Evolutionary conservation across 2,797 vertebrate genomes (phyloP).

Genomic region (Florisuga fusca): DNA sequence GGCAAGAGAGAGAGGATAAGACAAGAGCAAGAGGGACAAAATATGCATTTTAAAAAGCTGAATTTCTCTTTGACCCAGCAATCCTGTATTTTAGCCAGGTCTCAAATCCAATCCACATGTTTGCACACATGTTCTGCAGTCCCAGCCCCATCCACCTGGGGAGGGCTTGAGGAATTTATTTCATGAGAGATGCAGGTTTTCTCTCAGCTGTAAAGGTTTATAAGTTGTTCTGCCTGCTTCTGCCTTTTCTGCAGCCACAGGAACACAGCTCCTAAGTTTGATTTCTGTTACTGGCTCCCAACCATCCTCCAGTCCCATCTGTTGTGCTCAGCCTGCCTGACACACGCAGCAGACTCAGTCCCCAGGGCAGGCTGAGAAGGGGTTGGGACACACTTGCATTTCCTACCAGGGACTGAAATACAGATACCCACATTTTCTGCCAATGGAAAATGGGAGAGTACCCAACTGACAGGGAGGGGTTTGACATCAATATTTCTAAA

Average conservation of each 20-base stretch:
- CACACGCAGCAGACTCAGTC: neutral
- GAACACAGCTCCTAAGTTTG: neutral
- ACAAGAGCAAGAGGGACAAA: neutral
- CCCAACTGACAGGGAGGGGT: neutral
- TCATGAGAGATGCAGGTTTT: neutral
- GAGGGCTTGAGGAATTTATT: neutral
- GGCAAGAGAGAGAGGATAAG: neutral
- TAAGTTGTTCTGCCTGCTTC: slow-evolving; percentile 13
- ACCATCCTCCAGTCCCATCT: slow-evolving; percentile 6
- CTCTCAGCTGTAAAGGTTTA: neutral
- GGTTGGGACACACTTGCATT: neutral
- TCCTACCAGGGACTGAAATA: neutral
- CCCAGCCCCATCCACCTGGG: neutral
- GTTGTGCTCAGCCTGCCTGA: neutral
- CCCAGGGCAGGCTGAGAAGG: slow-evolving; percentile 15
- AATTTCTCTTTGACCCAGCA: neutral
- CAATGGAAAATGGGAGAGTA: neutral
- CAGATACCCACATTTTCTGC: neutral
- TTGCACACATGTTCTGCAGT: neutral
- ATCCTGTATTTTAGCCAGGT: neutral
- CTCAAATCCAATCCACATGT: neutral
- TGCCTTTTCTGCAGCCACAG: neutral
- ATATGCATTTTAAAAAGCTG: neutral
- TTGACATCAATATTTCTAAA: neutral
- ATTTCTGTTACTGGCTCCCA: slow-evolving; percentile 43